A percentile compares a stretch with the other conserved stretches of the same genome.
Evolutionary conservation across 2,797 vertebrate genomes (phyloP).

Genomic region (Dendrocincla tyrannina): DNA sequence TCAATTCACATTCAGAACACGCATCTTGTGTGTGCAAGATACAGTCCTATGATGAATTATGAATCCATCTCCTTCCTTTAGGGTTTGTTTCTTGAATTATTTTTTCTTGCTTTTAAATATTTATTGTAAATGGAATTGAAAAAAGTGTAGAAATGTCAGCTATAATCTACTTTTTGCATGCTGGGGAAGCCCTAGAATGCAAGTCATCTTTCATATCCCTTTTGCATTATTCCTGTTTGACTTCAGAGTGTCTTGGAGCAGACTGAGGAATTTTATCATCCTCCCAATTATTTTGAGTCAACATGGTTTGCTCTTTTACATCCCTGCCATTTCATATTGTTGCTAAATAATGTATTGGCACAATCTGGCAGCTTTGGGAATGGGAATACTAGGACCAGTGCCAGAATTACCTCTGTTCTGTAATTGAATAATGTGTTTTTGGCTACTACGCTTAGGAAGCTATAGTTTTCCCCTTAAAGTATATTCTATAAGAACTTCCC

Average conservation of each 20-base stretch:
- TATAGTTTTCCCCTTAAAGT: background rate
- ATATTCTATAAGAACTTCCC: background rate
- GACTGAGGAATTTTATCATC: background rate
- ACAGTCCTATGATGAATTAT: slow-evolving; percentile 41
- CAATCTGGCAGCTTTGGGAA: background rate
- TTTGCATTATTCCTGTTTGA: background rate
- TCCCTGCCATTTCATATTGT: background rate
- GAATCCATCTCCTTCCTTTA: background rate
- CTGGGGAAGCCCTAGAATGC: background rate
- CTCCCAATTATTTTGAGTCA: background rate
- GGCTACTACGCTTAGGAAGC: background rate
- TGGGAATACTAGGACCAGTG: background rate
- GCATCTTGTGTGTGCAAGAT: background rate
- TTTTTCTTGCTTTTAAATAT: slow-evolving; percentile 40
- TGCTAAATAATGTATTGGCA: background rate
- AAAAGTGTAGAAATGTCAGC: slow-evolving; percentile 4
- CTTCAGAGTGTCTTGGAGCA: background rate
- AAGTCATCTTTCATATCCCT: background rate
- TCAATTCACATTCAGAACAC: slow-evolving; percentile 13
- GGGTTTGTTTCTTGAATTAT: background rate
- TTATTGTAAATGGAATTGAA: slow-evolving; percentile 27
- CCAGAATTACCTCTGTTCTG: background rate
- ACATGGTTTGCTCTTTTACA: background rate
- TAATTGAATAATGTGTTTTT: background rate
- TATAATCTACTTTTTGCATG: background rate